Evolutionary conservation across 2,113 vertebrate genomes (phyloP), one percentile per base, ranked within the genome.

Genomic region (Sigmodon hispidus): DNA sequence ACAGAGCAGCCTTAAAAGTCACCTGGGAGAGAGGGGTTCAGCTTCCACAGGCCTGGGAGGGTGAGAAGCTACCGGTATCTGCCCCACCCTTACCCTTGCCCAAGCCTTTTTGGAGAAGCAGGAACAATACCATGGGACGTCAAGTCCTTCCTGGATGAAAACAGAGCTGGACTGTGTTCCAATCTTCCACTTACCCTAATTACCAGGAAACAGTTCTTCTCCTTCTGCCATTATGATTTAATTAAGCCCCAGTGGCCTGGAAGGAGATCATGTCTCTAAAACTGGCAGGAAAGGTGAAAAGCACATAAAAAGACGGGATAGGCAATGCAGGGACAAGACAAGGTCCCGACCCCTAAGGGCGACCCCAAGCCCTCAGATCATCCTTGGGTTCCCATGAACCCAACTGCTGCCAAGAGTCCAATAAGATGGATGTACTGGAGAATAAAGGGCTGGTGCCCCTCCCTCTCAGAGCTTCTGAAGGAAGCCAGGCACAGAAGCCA

Each of bases 191-290:
- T 93, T 70, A 63, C 34, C 34, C 72, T 61, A 94, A 94, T n/a
- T 90, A 72, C 94, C 92, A 94, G 87, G 81, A 96, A 96, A 72
- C 34, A 59, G 36, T 10, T 55, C 76, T 93, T 13, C 75, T 90
- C 86, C 3, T 5, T 76, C 90, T 57, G 40, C 70, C 85, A 73
- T 63, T 84, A 26, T 34, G 69, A 61, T 72, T 89, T 67, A 79
- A 94, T 84, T 48, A 65, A 79, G 73, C 48, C 83, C 5, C 55
- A 55, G 67, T 19, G 43, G 57, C 80, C 69, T 3, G 34, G 48
- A 84, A 80, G 93, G 75, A n/a, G 34, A 34, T 57, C n/a, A 7
- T n/a, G 11, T 67, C 70, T 24, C 34, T 22, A 52, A 65, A 72
- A 61, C 61, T 10, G 16, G 43, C 22, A 16, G 45, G 81, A 63